phyloP scores from a whole-genome alignment of 2,888 invertebrate species.

The Tenthredo livida region DNA sequence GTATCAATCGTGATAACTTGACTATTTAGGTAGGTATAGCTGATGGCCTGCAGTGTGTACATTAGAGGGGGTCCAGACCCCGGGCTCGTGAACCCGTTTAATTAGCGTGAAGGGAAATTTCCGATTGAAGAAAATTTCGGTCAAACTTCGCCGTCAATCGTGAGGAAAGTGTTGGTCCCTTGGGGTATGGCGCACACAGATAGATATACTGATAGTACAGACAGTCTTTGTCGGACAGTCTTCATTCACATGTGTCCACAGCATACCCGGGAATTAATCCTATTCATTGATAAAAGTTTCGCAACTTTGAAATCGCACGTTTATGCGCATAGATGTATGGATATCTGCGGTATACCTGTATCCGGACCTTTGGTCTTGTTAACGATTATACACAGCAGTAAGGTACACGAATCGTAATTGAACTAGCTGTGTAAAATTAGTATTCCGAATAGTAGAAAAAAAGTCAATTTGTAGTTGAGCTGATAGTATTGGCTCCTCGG shows the following conservation, averaged over 20 bases:
- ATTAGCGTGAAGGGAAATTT: constrained; percentile 1
- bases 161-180: background rate
- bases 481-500: constrained; percentile 21
- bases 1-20: constrained; percentile 37
- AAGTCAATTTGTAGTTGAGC: constrained; percentile 29
- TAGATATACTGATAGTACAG: background rate
- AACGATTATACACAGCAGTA: background rate
- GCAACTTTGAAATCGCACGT: background rate
- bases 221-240: background rate
- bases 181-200: constrained; percentile 1
- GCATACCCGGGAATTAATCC: background rate
- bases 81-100: background rate
- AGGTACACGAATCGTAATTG: constrained; percentile 48
- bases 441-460: constrained; percentile 38
- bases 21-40: background rate
- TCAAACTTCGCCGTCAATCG: constrained; percentile 13
- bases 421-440: constrained; percentile 43
- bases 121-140: background rate
- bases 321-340: background rate
- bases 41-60: background rate
- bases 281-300: background rate
- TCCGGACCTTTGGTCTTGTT: background rate
- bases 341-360: background rate
- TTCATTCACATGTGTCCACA: background rate
- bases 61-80: background rate